Percentiles rank a stretch among this genome's conserved stretches.
Conservation (phyloP, 2,888 invertebrate genomes). For the Eulithis prunata region DNA sequence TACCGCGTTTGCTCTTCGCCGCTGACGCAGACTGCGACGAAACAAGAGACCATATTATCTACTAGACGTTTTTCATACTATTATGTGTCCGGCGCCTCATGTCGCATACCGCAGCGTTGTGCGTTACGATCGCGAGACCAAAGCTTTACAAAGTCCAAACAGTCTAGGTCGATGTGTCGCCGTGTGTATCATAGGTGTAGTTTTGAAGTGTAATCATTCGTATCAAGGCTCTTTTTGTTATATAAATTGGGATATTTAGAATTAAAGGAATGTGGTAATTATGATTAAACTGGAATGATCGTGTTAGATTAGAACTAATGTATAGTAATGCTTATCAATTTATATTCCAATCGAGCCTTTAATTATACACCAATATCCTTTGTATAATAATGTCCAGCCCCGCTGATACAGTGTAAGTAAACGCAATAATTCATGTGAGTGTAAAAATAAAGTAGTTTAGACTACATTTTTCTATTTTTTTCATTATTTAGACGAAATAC, state of each 20-base stretch:
- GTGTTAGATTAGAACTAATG: conserved; percentile 35
- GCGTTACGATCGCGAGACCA: no score
- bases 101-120: no score
- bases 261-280: conserved; percentile 35
- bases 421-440: conserved; percentile 78
- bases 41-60: no score
- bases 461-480: conserved; percentile 77
- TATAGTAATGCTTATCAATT: conserved; percentile 36
- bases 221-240: conserved; percentile 30
- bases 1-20: no score
- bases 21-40: no score
- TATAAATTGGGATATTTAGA: conserved; percentile 36
- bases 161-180: no score
- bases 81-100: no score
- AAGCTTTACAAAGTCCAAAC: no score
- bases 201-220: conserved; percentile 19
- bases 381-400: conserved; percentile 56
- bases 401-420: conserved; percentile 68
- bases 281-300: conserved; percentile 38
- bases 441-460: conserved; percentile 73
- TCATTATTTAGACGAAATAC: conserved; percentile 79
- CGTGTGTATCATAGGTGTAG: conserved; percentile 8
- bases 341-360: conserved; percentile 43
- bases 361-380: conserved; percentile 39
- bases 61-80: no score